Evolutionary conservation across 2,888 invertebrate species (phyloP).

Genomic region (Allophyes oxyacanthae): DNA sequence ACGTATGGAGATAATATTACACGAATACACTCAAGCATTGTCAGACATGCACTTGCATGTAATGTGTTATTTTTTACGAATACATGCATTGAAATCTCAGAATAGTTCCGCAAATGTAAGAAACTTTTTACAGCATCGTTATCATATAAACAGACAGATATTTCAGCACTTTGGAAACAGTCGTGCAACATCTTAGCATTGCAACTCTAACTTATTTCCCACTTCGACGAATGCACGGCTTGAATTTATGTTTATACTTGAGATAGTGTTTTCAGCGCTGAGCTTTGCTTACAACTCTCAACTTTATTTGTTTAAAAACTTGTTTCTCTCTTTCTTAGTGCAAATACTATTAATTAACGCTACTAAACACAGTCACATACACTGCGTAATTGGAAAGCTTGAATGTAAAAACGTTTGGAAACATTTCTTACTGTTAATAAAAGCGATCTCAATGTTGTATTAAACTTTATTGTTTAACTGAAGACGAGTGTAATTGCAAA

Average conservation of each 20-base stretch:
- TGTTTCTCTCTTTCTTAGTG: conserved; percentile 22
- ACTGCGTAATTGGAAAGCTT: conserved; percentile 8
- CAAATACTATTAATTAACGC: conserved; percentile 50
- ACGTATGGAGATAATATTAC: conserved; percentile 41
- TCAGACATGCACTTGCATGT: conserved; percentile 4
- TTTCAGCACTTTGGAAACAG: conserved; percentile 17
- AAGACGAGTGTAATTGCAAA: conserved; percentile 49
- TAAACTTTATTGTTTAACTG: conserved; percentile 47
- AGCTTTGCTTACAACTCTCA: conserved; percentile 27
- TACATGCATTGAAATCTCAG: neutral
- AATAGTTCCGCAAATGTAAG: too few relatives aligned
- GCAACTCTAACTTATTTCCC: conserved; percentile 29
- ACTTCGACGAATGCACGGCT: conserved; percentile 22
- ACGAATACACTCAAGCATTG: conserved; percentile 15
- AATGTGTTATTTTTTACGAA: conserved; percentile 2
- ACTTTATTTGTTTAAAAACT: conserved; percentile 44
- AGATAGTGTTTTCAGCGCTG: conserved; percentile 42
- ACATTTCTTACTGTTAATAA: conserved; percentile 19
- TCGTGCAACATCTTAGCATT: conserved; percentile 23
- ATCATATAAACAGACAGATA: conserved; percentile 9
- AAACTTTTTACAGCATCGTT: too few relatives aligned
- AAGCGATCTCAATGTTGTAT: conserved; percentile 29
- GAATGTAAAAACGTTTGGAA: conserved; percentile 15
- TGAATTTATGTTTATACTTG: conserved; percentile 43
- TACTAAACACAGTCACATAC: conserved; percentile 33